Percentiles rank a stretch among this genome's conserved stretches.
phyloP scores from a whole-genome alignment of 2,888 invertebrate species.

The Orchesellides sinensis region DNA sequence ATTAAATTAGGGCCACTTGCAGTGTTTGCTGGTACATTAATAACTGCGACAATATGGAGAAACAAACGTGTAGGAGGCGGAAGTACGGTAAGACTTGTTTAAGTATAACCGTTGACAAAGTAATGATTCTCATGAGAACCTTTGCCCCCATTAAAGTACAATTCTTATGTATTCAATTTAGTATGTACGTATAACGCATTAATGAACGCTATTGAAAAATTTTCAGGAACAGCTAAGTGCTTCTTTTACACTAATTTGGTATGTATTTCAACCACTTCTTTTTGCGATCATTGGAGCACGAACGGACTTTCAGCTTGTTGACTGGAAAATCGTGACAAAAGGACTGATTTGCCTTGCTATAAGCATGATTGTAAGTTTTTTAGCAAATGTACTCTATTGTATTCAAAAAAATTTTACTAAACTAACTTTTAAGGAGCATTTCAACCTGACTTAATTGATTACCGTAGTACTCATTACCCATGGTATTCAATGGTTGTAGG shows the following conservation, averaged over 20 bases:
- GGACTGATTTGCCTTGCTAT: conserved; percentile 63
- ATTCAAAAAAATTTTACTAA: too few species aligned
- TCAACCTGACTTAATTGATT: too few species aligned
- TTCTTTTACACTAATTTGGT: conserved; percentile 66
- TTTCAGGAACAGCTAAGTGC: conserved; percentile 57
- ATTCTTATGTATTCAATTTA: background rate
- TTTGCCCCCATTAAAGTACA: background rate
- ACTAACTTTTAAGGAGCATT: too few species aligned
- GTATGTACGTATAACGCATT: background rate
- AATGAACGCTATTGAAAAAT: background rate
- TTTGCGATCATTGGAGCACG: conserved; percentile 71
- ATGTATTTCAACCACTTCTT: conserved; percentile 70
- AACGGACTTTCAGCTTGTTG: conserved; percentile 64
- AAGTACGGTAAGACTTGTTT: conserved; percentile 62
- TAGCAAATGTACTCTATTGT: conserved; percentile 5
- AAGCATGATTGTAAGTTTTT: conserved; percentile 39
- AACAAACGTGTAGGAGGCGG: conserved; percentile 56
- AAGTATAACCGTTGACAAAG: background rate
- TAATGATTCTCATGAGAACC: too few species aligned
- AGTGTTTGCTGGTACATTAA: conserved; percentile 62
- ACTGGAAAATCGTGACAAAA: conserved; percentile 64
- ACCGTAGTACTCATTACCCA: too few species aligned
- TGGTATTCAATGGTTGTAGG: conserved; percentile 48
- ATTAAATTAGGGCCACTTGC: conserved; percentile 65
- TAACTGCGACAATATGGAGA: conserved; percentile 62